phyloP scores from a whole-genome alignment of 2,113 vertebrate species.

The Vimba vimba region DNA sequence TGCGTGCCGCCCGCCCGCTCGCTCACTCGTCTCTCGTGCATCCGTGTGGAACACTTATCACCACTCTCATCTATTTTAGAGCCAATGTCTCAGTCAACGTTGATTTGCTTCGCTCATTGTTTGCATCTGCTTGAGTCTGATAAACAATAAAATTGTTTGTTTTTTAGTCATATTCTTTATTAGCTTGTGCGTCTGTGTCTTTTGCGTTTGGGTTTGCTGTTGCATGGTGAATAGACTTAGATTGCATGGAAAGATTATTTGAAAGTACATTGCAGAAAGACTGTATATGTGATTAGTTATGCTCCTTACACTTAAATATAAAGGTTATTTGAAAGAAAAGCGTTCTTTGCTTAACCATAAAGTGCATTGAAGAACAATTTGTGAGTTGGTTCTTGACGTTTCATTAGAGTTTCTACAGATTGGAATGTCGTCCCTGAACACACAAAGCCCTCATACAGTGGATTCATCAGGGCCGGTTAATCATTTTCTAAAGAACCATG shows the following conservation, averaged over 20 bases:
- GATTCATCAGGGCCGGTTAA: neutral
- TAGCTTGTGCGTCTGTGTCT: neutral
- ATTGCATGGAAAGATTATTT: slow-evolving; percentile 27
- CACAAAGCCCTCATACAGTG: neutral
- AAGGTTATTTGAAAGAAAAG: slow-evolving; percentile 1
- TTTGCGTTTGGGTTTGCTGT: neutral
- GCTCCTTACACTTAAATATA: neutral
- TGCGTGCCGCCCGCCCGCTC: slow-evolving; percentile 36
- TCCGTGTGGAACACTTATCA: slow-evolving; percentile 60
- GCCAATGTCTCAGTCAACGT: slow-evolving; percentile 53
- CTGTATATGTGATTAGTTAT: slow-evolving; percentile 7
- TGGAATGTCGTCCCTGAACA: neutral
- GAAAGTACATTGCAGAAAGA: neutral
- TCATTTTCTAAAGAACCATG: neutral
- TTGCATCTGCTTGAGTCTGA: slow-evolving; percentile 45
- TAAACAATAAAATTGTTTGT: slow-evolving; percentile 48
- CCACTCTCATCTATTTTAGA: slow-evolving; percentile 61
- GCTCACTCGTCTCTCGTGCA: slow-evolving; percentile 41
- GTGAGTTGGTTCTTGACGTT: neutral
- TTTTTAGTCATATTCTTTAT: slow-evolving; percentile 36
- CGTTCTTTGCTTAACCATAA: neutral
- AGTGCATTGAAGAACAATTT: neutral
- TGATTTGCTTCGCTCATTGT: slow-evolving; percentile 53
- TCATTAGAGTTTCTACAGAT: neutral
- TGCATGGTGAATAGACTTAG: slow-evolving; percentile 15